A percentile compares a stretch with the other conserved stretches of the same genome.
Evolutionary conservation across 2,113 vertebrate genomes (phyloP).

Genomic region (Monopterus albus): DNA sequence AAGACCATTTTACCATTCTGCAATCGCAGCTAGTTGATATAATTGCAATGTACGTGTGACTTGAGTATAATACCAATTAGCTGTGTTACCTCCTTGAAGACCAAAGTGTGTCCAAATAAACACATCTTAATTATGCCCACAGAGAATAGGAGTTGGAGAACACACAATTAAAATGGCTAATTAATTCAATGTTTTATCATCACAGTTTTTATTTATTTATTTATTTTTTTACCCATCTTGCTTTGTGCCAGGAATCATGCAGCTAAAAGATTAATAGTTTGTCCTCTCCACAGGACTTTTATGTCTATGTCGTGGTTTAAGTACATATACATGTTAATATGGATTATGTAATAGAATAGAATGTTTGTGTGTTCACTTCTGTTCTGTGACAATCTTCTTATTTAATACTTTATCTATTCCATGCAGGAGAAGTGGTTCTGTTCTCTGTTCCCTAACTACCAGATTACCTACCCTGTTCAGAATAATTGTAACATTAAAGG

Average conservation of each 20-base stretch:
- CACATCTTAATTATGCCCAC: slow-evolving; percentile 79
- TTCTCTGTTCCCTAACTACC: no score
- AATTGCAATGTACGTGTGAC: slow-evolving; percentile 68
- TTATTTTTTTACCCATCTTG: slow-evolving; percentile 25
- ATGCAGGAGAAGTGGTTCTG: no score
- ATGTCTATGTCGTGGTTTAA: no score
- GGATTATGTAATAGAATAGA: no score
- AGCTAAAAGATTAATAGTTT: slow-evolving; percentile 57
- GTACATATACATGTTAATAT: no score
- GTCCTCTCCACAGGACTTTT: slow-evolving; percentile 36
- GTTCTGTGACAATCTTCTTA: no score
- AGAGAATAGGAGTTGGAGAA: slow-evolving; percentile 76
- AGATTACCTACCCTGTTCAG: no score
- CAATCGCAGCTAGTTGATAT: slow-evolving; percentile 59
- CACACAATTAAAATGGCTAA: slow-evolving; percentile 76
- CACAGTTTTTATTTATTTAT: slow-evolving; percentile 9
- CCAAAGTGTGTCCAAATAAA: slow-evolving; percentile 81
- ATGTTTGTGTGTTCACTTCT: no score
- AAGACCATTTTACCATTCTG: no score
- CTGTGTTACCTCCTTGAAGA: slow-evolving; percentile 77
- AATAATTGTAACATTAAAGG: no score
- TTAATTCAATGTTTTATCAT: slow-evolving; percentile 77
- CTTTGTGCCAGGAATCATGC: slow-evolving; percentile 55
- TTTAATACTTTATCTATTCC: no score
- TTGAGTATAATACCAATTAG: slow-evolving; percentile 80